Evolutionary conservation across 2,888 invertebrate species (phyloP).

Genomic region (Megamerina dolium): DNA sequence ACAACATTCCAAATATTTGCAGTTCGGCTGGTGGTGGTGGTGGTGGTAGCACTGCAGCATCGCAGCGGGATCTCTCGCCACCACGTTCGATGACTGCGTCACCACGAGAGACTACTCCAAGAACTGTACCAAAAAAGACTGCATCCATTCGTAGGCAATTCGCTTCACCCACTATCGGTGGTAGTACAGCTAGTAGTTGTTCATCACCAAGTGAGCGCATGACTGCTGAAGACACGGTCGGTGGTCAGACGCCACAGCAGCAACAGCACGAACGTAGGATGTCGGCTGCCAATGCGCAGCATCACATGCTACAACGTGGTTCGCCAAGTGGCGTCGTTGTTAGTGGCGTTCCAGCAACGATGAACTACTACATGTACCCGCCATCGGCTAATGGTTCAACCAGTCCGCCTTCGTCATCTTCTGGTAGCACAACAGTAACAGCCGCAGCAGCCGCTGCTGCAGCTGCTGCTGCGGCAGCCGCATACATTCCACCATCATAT

Average conservation of each 20-base stretch:
- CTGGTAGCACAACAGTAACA: conserved; percentile 26
- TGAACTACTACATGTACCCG: conserved; percentile 47
- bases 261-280: conserved; percentile 34
- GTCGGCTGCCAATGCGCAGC: conserved; percentile 9
- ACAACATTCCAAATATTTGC: conserved; percentile 31
- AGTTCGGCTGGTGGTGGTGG: conserved; percentile 5
- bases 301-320: conserved; percentile 33
- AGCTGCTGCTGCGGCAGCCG: conserved; percentile 46
- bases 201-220: conserved; percentile 31
- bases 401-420: conserved; percentile 32
- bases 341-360: conserved; percentile 26
- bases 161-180: conserved; percentile 47
- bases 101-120: conserved; percentile 39
- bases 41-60: no score
- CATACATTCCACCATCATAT: conserved; percentile 39
- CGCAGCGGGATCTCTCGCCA: conserved; percentile 34
- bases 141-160: conserved; percentile 50
- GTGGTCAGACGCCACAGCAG: conserved; percentile 22
- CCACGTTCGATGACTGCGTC: conserved; percentile 38
- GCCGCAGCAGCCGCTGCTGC: conserved; percentile 39
- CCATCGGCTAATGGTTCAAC: conserved; percentile 30
- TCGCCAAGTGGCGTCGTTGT: conserved; percentile 26
- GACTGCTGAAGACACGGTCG: conserved; percentile 20
- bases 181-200: conserved; percentile 29
- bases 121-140: conserved; percentile 50